Conservation (phyloP, 2,888 invertebrate species). For the Phymatocera aterrima region DNA sequence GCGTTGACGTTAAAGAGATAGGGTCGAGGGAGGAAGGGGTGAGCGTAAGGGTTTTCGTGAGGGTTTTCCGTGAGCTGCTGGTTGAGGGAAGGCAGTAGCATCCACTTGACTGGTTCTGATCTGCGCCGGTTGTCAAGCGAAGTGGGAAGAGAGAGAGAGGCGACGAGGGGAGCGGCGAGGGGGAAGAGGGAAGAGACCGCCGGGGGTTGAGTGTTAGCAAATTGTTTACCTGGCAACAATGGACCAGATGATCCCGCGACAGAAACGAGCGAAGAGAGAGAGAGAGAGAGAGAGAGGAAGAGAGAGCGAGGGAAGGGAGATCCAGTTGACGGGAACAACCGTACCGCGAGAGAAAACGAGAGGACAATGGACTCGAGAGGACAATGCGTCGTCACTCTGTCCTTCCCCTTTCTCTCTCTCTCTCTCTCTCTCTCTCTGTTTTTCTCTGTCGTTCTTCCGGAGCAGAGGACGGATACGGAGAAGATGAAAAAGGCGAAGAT, state of each 20-base stretch:
- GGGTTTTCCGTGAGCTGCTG: not conserved
- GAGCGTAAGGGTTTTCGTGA: not conserved
- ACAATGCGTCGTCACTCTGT: constrained; percentile 31
- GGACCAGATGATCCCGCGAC: constrained; percentile 50
- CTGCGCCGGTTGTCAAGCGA: not conserved
- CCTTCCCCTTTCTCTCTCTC: not conserved
- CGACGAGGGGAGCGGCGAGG: not conserved
- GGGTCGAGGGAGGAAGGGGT: not conserved
- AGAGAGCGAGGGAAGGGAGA: not conserved
- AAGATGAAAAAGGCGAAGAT: not conserved
- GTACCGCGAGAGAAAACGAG: constrained; percentile 21
- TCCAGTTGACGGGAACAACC: constrained; percentile 17
- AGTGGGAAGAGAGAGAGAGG: not conserved
- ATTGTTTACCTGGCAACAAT: constrained; percentile 58
- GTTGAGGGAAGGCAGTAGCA: not conserved
- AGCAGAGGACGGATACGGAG: not conserved
- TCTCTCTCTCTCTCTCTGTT: constrained; percentile 11
- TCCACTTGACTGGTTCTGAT: constrained; percentile 35
- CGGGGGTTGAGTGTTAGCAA: constrained; percentile 49
- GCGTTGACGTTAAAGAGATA: constrained; percentile 28
- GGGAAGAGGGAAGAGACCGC: not conserved
- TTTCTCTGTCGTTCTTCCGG: constrained; percentile 18
- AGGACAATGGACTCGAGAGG: constrained; percentile 25
- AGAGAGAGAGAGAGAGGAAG: constrained; percentile 19
- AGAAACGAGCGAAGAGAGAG: constrained; percentile 20